Conservation (phyloP, 2,888 invertebrate genomes). For the Stictocephala bisonia region DNA sequence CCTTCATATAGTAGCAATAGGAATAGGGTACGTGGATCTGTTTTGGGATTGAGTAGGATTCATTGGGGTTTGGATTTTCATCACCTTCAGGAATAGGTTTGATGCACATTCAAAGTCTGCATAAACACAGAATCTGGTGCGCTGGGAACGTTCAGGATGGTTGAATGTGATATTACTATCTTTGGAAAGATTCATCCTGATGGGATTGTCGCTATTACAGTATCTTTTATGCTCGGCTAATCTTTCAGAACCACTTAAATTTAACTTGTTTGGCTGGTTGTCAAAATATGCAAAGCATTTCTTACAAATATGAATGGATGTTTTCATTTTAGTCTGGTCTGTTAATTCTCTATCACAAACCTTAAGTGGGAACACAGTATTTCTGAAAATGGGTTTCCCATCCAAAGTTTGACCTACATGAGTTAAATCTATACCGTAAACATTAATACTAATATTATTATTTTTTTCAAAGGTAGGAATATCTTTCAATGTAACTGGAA, state of each 20-base stretch:
- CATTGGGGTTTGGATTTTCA: neutral
- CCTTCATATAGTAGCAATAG: neutral
- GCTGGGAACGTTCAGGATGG: neutral
- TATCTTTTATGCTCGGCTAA: neutral
- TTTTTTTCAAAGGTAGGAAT: neutral
- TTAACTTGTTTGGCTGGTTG: neutral
- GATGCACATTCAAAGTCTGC: neutral
- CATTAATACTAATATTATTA: constrained; percentile 7
- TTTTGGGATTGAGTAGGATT: neutral
- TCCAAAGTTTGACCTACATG: too few species aligned
- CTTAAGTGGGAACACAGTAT: neutral
- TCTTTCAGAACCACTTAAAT: constrained; percentile 24
- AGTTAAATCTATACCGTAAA: neutral
- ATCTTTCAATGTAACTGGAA: neutral
- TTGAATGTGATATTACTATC: neutral
- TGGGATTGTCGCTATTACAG: neutral
- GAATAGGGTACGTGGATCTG: constrained; percentile 8
- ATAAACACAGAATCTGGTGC: neutral
- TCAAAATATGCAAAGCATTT: constrained; percentile 28
- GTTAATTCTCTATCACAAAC: neutral
- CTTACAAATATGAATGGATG: neutral
- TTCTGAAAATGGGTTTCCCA: neutral
- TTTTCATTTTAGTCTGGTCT: neutral
- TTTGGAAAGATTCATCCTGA: neutral
- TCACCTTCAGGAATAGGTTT: neutral